Conservation (phyloP, 2,888 invertebrate species). For the Drosophila silvestris region DNA sequence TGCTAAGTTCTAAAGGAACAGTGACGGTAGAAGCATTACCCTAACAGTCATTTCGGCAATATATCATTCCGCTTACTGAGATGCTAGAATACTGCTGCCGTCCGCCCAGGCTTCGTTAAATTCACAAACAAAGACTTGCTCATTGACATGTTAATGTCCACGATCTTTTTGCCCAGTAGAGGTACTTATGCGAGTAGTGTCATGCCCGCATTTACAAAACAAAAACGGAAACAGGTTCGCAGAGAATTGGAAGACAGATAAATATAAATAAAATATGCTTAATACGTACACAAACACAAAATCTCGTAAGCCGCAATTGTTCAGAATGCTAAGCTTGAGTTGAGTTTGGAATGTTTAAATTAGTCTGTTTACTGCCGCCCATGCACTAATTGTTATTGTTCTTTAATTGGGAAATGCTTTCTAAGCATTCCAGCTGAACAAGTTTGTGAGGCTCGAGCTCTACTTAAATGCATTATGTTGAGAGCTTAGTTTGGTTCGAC, state of each 20-base stretch:
- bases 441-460: neutral
- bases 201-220: neutral
- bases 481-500: neutral
- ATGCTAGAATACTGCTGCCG: neutral
- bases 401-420: neutral
- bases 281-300: neutral
- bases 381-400: constrained; percentile 3
- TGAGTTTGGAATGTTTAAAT: neutral
- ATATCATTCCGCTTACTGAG: neutral
- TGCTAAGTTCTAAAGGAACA: neutral
- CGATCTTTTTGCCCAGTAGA: neutral
- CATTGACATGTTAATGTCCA: neutral
- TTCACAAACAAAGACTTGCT: neutral
- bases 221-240: neutral
- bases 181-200: neutral
- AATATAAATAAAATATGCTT: neutral
- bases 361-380: neutral
- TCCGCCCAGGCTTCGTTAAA: neutral
- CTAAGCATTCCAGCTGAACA: neutral
- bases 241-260: neutral
- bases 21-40: neutral
- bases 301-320: neutral
- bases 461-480: constrained; percentile 1
- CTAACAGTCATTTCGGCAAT: neutral
- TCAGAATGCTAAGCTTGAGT: neutral